Evolutionary conservation across 2,113 vertebrate genomes (phyloP), one percentile per base, ranked within the genome.

Genomic region (Gallinago jamesoni): DNA sequence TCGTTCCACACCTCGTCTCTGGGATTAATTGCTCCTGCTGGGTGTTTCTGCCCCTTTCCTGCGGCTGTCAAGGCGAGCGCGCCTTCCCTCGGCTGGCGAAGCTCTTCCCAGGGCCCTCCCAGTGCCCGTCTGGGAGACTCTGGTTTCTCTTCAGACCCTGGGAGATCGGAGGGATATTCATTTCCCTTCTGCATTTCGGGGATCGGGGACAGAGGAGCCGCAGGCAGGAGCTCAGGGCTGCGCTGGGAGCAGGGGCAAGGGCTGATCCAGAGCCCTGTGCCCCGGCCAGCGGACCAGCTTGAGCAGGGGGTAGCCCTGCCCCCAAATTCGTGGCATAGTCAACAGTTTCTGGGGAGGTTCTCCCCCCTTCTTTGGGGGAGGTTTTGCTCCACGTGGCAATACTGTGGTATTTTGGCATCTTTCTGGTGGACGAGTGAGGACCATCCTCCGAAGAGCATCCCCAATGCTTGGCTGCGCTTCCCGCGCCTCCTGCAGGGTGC

Each of bases 21-120:
- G 76, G 69, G 57, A 60, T 89, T 93, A 60, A 93, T 90, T 63
- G 62, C 80, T 96, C 87, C 50, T 72, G 62, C 87, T 70, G 80
- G 62, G 90, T 0, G 22, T 82, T 93, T 94, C 94, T 94, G 88
- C 90, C 77, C 86, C 92, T 94, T 76, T 69, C 23, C 91, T 63
- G 60, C 75, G 91, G 95, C 75, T 79, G 78, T 66, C 70, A 79
- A 77, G 87, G 82, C n/a, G 2, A 85, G 75, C 0, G 3, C 0
- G 4, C 15, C 2, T 84, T 94, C 78, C 82, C 78, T 62, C 73
- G 84, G 37, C 81, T 85, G 77, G 69, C 10, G 5, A 55, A 87
- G 66, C 50, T 3, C 81, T 86, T 76, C 43, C 7, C 70, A 78
- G 81, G 31, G 91, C 90, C 84, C 78, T 94, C 74, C 74, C 75